These are phyloP conservation scores for Ichneumoninae sp. DNA, from an alignment of 2,888 invertebrate genomes.

Conservation along the genomic window DNA sequence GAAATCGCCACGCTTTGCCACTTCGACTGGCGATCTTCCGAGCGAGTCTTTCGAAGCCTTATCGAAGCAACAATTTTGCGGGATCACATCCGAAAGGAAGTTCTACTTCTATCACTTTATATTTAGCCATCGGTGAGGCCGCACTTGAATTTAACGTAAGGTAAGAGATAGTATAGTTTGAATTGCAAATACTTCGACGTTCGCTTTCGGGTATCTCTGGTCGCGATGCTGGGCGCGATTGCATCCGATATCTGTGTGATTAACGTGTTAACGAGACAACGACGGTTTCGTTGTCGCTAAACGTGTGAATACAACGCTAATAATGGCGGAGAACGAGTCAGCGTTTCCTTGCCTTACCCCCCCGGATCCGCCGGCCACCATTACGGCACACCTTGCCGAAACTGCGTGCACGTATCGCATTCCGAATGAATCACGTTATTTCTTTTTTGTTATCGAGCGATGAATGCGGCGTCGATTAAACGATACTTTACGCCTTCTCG, in stretches of 20 bases:
- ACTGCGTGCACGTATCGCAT: not conserved
- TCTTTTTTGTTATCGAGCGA: not conserved
- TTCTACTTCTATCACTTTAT: conserved; percentile 67
- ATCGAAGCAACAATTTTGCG: conserved; percentile 63
- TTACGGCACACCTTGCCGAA: conserved; percentile 43
- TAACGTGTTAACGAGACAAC: not conserved
- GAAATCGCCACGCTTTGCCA: conserved; percentile 4
- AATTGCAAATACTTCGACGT: conserved; percentile 13
- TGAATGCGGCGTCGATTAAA: not conserved
- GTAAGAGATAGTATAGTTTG: conserved; percentile 53
- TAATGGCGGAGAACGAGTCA: conserved; percentile 60
- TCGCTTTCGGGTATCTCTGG: not conserved
- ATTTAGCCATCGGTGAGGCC: conserved; percentile 68
- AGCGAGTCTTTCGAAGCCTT: not conserved
- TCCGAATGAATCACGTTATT: conserved; percentile 3
- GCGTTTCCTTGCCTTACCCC: conserved; percentile 48
- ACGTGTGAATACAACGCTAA: conserved; percentile 50
- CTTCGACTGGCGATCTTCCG: conserved; percentile 10
- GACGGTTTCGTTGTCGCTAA: conserved; percentile 6
- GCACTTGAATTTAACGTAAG: conserved; percentile 61
- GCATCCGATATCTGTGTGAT: conserved; percentile 3
- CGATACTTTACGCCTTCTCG: not conserved
- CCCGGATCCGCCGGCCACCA: conserved; percentile 38
- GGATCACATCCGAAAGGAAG: conserved; percentile 62
- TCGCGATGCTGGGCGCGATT: not conserved